Evolutionary conservation across 2,113 vertebrate species (phyloP).

Genomic region (Panthera tigris): DNA sequence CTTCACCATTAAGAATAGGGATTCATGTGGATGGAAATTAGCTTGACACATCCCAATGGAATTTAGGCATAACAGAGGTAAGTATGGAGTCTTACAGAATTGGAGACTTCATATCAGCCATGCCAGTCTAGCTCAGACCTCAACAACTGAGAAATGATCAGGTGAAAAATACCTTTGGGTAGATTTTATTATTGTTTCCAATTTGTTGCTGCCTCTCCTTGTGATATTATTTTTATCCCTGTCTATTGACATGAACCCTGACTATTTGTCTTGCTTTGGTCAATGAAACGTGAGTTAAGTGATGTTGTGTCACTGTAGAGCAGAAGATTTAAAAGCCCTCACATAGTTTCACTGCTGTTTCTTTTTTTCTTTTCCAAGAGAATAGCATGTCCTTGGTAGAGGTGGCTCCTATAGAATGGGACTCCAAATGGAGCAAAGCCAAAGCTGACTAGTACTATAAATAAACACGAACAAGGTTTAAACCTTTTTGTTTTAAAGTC

Average conservation of each 20-base stretch:
- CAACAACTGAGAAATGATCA: background rate
- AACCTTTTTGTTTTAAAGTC: background rate
- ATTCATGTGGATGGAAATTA: background rate
- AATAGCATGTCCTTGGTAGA: background rate
- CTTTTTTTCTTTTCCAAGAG: background rate
- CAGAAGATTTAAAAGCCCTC: background rate
- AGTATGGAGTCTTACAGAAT: background rate
- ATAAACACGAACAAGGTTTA: background rate
- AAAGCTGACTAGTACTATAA: background rate
- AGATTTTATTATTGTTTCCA: background rate
- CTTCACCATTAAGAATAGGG: background rate
- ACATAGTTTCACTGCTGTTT: background rate
- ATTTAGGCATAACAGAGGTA: background rate
- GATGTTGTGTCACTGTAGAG: background rate
- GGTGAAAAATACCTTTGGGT: background rate
- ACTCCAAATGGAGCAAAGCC: background rate
- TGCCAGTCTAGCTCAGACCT: background rate
- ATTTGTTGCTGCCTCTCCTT: background rate
- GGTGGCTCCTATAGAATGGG: background rate
- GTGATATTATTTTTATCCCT: background rate
- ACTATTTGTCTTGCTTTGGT: background rate
- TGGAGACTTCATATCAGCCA: background rate
- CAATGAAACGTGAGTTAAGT: background rate
- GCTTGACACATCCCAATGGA: background rate
- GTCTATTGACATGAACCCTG: background rate